Evolutionary conservation across 2,113 vertebrate species (phyloP).

Genomic region (Synchiropus splendidus): DNA sequence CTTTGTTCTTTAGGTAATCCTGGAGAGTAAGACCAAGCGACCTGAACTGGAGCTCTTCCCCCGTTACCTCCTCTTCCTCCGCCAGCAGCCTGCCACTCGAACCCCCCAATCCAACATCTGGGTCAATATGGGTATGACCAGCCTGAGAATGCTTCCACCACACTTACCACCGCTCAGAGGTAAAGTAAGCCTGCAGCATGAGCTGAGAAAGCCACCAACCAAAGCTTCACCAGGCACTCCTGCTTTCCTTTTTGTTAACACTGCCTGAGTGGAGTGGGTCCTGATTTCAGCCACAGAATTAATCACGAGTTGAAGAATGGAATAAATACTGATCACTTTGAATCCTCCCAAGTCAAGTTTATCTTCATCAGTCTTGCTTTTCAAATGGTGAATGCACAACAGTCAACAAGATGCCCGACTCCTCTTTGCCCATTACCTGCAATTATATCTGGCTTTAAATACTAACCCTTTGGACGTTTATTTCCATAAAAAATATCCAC

Average conservation of each 20-base stretch:
- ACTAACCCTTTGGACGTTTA: no score
- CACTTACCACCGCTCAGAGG: slow-evolving; percentile 80
- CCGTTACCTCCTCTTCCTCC: slow-evolving; percentile 88
- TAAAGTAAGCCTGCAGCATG: slow-evolving; percentile 99
- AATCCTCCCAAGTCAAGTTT: slow-evolving; percentile 5
- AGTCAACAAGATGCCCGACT: no score
- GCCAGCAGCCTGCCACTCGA: slow-evolving; percentile 88
- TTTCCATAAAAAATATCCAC: no score
- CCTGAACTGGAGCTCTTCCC: slow-evolving; percentile 90
- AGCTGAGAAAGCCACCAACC: slow-evolving; percentile 47
- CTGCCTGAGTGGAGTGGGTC: slow-evolving; percentile 33
- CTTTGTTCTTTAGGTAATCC: slow-evolving; percentile 75
- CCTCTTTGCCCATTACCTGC: no score
- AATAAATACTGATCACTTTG: slow-evolving; percentile 10
- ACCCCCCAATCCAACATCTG: slow-evolving; percentile 97
- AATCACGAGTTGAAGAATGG: slow-evolving; percentile 10
- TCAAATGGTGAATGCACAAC: neutral
- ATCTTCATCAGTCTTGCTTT: slow-evolving; percentile 29
- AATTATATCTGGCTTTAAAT: no score
- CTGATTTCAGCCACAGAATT: slow-evolving; percentile 8
- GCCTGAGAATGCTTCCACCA: slow-evolving; percentile 94
- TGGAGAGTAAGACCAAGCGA: slow-evolving; percentile 71
- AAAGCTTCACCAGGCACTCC: slow-evolving; percentile 31
- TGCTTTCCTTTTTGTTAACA: slow-evolving; percentile 25
- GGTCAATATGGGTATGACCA: slow-evolving; percentile 99